Base-by-base conservation (phyloP, 2,888 invertebrate genomes). In the Dioctria rufipes region DNA sequence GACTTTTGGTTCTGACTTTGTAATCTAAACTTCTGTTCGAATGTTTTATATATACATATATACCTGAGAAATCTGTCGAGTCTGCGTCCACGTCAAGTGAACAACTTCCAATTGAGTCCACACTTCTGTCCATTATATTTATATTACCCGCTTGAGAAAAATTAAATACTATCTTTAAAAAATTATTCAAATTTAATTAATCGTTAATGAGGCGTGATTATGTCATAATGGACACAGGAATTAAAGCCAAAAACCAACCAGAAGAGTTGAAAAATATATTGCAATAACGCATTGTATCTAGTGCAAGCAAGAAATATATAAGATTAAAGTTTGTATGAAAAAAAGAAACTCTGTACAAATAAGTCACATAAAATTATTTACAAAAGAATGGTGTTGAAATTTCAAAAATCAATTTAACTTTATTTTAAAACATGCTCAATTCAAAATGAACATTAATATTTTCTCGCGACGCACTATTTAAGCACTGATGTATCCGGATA, bases 31-130 rank as follows among this genome's bases (percentile, higher is more conserved):
- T 25, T 25, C 25, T 25, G 25, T 25, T 25, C 25, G 25, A 25
- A 25, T 25, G 25, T 25, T 25, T 1, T 25, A 25, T 25, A 46
- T 65, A 39, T 65, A 65, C 40, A 42, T 65, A 51, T 81, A 84
- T 93, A 94, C 94, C 94, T 93, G 93, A 92, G 86, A 93, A 91
- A 86, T 94, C 93, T 82, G 93, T 93, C 86, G 93, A 92, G 89
- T 86, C 90, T 81, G 93, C 94, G 87, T 96, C 95, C 89, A 95
- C 94, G 89, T 96, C 95, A 86, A 96, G 90, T 84, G 95, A 95
- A 90, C 95, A 96, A 90, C 94, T 94, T 86, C 95, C 95, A 86
- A 95, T 95, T 80, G 95, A 95, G 89, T 96, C 96, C 89, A 94
- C 92, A 42, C 94, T 94, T 85, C 93, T 92, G 90, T 94, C 94